Base-by-base conservation (phyloP, 2,888 invertebrate genomes). In the Phasia obesa region DNA sequence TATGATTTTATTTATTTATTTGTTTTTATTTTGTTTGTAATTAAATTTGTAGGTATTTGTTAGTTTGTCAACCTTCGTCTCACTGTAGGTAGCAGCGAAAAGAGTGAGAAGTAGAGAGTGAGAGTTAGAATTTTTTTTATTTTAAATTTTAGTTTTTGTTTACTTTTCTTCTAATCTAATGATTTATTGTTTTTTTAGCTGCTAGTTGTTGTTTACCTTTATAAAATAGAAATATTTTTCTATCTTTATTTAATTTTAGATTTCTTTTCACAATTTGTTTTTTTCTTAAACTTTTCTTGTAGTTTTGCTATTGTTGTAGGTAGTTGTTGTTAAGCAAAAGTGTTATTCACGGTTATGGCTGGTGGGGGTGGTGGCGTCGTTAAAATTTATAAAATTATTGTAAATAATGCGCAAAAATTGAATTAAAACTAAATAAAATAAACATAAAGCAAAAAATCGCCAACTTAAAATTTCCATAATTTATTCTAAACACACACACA, bases 381-480 rank as follows among this genome's bases (percentile, higher is more conserved):
- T 42, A 74, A 42, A 42, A 78, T 25, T 76, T 21, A 51, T 23
- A 57, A 64, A 79, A 60, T 81, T 64, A 17, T 75, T 15, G 23
- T 84, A 84, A 44, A 87, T 47, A 73, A 71, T 85, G 55, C 74
- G 79, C 49, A 84, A 69, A 19, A 86, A 64, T 79, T 74, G 85
- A 15, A 87, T 75, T 49, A 87, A 67, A 21, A 86, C 71, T 67
- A 88, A 87, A 71, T 87, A 88, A 80, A 87, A 86, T 65, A 85
- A 76, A 79, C 87, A 87, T 47, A 87, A 73, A 49, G 86, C 70
- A 81, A 73, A 60, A 73, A 88, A 88, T 74, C 85, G 86, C 85
- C 85, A 86, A 64, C 85, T 86, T 76, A 86, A 84, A 53, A 86
- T 77, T 85, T 87, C 86, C 87, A 88, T 88, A 75, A 73, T 80